phyloP scores from a whole-genome alignment of 2,888 invertebrate genomes.

The Charanyca ferruginea region DNA sequence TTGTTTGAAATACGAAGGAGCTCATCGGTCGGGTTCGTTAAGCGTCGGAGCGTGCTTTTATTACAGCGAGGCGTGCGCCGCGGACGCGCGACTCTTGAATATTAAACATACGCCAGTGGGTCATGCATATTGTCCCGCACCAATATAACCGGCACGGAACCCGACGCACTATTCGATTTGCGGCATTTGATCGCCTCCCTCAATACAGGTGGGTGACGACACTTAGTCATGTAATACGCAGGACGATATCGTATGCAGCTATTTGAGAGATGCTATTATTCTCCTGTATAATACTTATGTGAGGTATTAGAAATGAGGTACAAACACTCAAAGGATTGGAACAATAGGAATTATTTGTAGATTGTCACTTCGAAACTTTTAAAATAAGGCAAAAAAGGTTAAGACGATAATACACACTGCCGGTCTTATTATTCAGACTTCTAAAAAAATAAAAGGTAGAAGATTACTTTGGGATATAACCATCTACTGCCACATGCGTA shows the following conservation, averaged over 20 bases:
- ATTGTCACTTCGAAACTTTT: neutral
- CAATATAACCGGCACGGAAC: constrained; percentile 76
- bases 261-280: constrained; percentile 17
- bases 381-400: neutral
- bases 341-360: neutral
- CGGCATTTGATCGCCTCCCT: constrained; percentile 51
- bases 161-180: constrained; percentile 75
- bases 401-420: no score
- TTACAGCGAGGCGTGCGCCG: constrained; percentile 87
- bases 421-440: neutral
- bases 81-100: constrained; percentile 86
- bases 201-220: constrained; percentile 37
- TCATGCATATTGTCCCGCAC: constrained; percentile 85
- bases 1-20: constrained; percentile 90
- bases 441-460: neutral
- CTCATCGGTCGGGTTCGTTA: constrained; percentile 90
- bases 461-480: neutral
- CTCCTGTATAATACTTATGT: neutral
- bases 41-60: constrained; percentile 90
- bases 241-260: constrained; percentile 12
- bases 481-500: neutral
- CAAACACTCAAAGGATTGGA: neutral
- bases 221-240: constrained; percentile 25
- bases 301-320: neutral
- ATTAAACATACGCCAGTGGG: constrained; percentile 86